Conservation (phyloP, 2,797 vertebrate genomes). For the Spinibarbus caldwelli region DNA sequence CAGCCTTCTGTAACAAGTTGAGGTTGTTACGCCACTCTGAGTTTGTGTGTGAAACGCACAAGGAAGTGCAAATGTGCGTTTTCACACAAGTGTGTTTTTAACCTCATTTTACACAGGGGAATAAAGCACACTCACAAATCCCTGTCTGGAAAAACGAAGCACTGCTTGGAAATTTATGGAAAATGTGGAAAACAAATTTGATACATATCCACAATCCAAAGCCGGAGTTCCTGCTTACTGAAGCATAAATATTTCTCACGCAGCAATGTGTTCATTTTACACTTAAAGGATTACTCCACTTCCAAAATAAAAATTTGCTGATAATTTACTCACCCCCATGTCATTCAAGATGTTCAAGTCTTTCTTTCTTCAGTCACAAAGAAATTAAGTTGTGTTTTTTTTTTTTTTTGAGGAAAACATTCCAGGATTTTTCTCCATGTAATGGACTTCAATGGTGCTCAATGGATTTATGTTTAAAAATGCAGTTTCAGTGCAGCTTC, state of each 20-base stretch:
- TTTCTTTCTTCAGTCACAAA: no score
- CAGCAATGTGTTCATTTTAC: not conserved
- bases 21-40: not conserved
- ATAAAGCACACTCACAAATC: conserved; percentile 19
- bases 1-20: not conserved
- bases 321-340: no score
- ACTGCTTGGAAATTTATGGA: conserved; percentile 3
- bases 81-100: conserved; percentile 24
- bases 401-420: no score
- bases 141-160: not conserved
- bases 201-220: not conserved
- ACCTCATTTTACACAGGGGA: conserved; percentile 8
- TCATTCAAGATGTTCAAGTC: no score
- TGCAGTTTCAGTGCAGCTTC: no score
- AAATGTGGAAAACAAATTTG: conserved; percentile 1
- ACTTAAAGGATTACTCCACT: no score
- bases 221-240: not conserved
- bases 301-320: no score
- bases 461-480: no score
- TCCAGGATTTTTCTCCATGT: no score
- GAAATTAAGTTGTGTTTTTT: no score
- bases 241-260: not conserved
- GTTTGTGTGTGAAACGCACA: conserved; percentile 23
- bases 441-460: no score
- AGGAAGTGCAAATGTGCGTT: not conserved